phyloP scores from a whole-genome alignment of 2,113 vertebrate genomes.

The Cyprinus carpio region DNA sequence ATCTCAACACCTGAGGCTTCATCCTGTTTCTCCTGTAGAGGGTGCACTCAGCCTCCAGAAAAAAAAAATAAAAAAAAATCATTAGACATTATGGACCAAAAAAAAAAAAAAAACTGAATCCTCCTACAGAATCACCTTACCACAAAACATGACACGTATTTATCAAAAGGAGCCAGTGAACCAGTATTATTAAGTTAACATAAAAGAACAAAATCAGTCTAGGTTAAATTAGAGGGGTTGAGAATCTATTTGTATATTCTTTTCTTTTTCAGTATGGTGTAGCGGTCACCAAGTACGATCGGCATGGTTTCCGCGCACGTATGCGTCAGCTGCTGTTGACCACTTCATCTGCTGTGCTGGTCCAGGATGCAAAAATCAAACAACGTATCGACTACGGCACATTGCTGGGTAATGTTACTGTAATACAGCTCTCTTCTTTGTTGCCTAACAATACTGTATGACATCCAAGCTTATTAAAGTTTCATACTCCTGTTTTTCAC shows the following conservation, averaged over 20 bases:
- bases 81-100: not conserved
- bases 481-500: conserved; percentile 19
- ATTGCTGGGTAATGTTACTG: conserved; percentile 79
- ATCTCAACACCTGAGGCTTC: not conserved
- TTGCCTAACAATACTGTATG: not conserved
- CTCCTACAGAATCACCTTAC: not conserved
- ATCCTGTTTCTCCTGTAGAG: not conserved
- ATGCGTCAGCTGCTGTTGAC: conserved; percentile 89
- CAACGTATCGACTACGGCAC: conserved; percentile 87
- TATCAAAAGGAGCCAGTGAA: not conserved
- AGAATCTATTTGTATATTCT: not conserved
- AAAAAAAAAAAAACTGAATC: not conserved
- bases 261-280: conserved; percentile 82
- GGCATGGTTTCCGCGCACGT: conserved; percentile 88
- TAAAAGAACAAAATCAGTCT: not conserved
- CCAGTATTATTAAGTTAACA: not conserved
- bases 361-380: conserved; percentile 91
- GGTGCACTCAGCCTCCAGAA: not conserved
- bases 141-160: not conserved
- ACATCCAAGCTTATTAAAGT: conserved; percentile 18
- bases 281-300: conserved; percentile 91
- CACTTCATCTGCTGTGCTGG: conserved; percentile 78
- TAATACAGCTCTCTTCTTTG: conserved; percentile 11
- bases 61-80: not conserved
- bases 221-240: not conserved